Evolutionary conservation across 2,888 invertebrate genomes (phyloP).

Genomic region (Glaucopsyche alexis): DNA sequence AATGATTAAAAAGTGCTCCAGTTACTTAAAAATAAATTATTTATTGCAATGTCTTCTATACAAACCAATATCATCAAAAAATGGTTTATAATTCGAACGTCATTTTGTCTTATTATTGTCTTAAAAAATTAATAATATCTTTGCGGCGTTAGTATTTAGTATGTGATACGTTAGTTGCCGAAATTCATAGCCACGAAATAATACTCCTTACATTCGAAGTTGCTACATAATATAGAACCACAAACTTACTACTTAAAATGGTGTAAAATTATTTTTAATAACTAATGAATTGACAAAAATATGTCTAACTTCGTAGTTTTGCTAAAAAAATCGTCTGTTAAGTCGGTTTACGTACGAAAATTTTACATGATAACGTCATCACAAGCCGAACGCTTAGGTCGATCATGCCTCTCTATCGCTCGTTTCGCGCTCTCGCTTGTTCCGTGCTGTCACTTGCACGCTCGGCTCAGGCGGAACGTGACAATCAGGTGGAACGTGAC

Average conservation of each 20-base stretch:
- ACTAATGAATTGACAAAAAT: no score
- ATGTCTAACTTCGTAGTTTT: no score
- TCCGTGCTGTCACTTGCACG: no score
- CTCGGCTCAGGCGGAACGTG: no score
- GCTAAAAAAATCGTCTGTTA: no score
- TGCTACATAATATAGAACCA: conserved; percentile 11
- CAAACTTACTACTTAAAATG: not conserved
- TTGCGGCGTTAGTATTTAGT: not conserved
- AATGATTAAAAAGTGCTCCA: not conserved
- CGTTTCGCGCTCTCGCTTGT: no score
- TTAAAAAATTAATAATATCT: conserved; percentile 2
- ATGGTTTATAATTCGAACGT: conserved; percentile 3
- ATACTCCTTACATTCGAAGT: conserved; percentile 20
- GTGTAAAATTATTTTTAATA: not conserved
- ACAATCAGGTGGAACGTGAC: no score
- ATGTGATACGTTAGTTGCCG: not conserved
- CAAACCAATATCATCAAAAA: not conserved
- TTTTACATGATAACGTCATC: no score
- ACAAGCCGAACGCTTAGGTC: no score
- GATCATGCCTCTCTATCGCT: no score
- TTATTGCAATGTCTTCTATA: not conserved
- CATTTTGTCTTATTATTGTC: conserved; percentile 20
- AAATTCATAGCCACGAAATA: conserved; percentile 25
- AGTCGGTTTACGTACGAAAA: no score
- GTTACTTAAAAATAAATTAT: conserved; percentile 11